Evolutionary conservation across 2,113 vertebrate species (phyloP).

Genomic region (Melospiza melodia): DNA sequence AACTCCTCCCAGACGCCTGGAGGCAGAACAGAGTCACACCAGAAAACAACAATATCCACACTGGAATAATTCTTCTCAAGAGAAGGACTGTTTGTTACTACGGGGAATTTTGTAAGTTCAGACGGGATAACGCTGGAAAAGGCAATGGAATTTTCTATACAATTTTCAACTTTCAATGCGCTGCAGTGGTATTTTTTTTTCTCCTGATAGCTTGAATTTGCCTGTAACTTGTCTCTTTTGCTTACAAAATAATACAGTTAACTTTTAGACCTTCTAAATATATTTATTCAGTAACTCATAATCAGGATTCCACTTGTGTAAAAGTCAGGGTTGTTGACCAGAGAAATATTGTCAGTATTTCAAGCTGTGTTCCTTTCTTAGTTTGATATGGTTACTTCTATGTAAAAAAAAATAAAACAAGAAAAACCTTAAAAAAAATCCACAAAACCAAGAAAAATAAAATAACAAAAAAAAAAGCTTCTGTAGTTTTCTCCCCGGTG

Average conservation of each 20-base stretch:
- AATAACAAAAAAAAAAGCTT: slow-evolving; percentile 42
- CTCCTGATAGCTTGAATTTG: slow-evolving; percentile 66
- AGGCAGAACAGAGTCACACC: neutral
- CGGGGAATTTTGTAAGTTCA: slow-evolving; percentile 68
- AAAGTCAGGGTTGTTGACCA: slow-evolving; percentile 71
- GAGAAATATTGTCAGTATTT: slow-evolving; percentile 79
- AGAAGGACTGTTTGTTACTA: slow-evolving; percentile 67
- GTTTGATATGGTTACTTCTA: slow-evolving; percentile 77
- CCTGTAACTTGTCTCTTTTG: slow-evolving; percentile 70
- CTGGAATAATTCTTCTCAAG: slow-evolving; percentile 52
- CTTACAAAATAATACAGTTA: slow-evolving; percentile 65
- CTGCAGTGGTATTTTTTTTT: slow-evolving; percentile 24
- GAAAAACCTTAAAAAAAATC: neutral
- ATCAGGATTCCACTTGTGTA: slow-evolving; percentile 76
- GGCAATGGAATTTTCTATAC: slow-evolving; percentile 68
- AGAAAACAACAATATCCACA: slow-evolving; percentile 27
- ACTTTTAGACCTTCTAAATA: slow-evolving; percentile 69
- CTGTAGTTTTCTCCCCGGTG: slow-evolving; percentile 75
- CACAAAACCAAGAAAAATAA: slow-evolving; percentile 65
- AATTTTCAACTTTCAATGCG: slow-evolving; percentile 56
- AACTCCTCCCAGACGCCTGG: neutral
- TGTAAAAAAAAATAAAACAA: slow-evolving; percentile 59
- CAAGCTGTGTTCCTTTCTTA: slow-evolving; percentile 78
- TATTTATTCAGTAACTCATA: slow-evolving; percentile 72
- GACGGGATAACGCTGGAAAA: slow-evolving; percentile 42